A percentile compares a stretch with the other conserved stretches of the same genome.
Evolutionary conservation across 92 coral and sea anemone species (phyloP).

Genomic region (Umimayanthus kanabou): DNA sequence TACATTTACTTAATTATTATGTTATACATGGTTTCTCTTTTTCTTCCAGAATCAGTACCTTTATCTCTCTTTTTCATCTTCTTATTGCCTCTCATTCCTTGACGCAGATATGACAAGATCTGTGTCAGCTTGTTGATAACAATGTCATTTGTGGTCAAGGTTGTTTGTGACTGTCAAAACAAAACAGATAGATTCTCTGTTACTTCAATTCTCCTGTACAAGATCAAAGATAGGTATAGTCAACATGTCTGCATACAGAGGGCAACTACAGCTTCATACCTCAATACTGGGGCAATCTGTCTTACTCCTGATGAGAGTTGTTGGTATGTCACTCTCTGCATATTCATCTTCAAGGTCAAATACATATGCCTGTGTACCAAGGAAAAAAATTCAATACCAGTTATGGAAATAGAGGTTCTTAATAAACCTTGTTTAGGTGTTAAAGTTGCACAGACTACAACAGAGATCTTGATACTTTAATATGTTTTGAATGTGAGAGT

Average conservation of each 20-base stretch:
- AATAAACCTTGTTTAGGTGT: too few species aligned
- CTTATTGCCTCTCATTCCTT: slow-evolving; percentile 95
- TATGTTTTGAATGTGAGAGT: too few species aligned
- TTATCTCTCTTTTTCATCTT: slow-evolving; percentile 85
- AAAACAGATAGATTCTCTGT: not conserved
- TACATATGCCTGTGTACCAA: slow-evolving; percentile 77
- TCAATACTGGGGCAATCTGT: slow-evolving; percentile 99
- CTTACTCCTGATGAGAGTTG: slow-evolving; percentile 93
- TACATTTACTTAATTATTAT: too few species aligned
- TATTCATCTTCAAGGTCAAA: slow-evolving; percentile 98
- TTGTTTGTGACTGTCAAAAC: slow-evolving; percentile 84
- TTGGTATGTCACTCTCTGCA: slow-evolving; percentile 96
- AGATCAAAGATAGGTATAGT: not conserved
- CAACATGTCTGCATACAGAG: not conserved
- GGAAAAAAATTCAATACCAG: not conserved
- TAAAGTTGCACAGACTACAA: too few species aligned
- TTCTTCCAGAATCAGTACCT: slow-evolving; percentile 51
- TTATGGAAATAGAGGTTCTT: not conserved
- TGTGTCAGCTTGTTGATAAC: slow-evolving; percentile 98
- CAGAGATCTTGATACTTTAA: too few species aligned
- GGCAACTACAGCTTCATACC: slow-evolving; percentile 46
- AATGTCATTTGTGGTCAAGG: slow-evolving; percentile 95
- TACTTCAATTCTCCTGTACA: not conserved
- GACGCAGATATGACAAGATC: slow-evolving; percentile 91
- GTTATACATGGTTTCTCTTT: too few species aligned